A percentile compares a stretch with the other conserved stretches of the same genome.
Evolutionary conservation across 2,888 invertebrate species (phyloP).

Genomic region (Lasioglossum malachurum): DNA sequence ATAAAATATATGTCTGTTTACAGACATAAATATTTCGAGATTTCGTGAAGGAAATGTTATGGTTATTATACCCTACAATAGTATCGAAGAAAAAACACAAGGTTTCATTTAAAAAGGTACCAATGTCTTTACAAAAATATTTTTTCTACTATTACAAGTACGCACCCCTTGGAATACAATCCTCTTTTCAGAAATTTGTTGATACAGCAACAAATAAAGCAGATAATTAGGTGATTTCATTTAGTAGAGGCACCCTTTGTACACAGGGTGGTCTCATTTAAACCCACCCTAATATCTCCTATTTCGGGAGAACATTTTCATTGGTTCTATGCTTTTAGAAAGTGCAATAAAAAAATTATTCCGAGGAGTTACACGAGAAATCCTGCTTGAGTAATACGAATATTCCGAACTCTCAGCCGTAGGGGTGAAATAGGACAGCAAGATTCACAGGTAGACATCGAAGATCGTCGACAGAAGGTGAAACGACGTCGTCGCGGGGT

Average conservation of each 20-base stretch:
- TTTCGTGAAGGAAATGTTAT: too few species aligned
- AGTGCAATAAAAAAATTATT: not conserved
- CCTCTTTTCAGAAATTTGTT: not conserved
- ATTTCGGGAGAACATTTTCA: not conserved
- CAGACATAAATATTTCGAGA: not conserved
- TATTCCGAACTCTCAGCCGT: not conserved
- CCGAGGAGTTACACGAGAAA: not conserved
- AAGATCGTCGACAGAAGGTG: slow-evolving; percentile 54
- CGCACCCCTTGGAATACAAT: not conserved
- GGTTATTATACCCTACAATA: not conserved
- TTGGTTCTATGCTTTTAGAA: not conserved
- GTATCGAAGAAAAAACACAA: not conserved
- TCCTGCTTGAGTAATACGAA: not conserved
- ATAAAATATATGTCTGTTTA: not conserved
- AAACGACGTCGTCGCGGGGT: slow-evolving; percentile 52
- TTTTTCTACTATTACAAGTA: not conserved
- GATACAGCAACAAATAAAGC: too few species aligned
- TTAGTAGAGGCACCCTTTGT: too few species aligned
- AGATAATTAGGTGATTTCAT: too few species aligned
- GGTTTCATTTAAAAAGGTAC: too few species aligned
- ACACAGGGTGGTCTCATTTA: too few species aligned
- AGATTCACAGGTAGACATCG: slow-evolving; percentile 16
- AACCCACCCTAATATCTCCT: too few species aligned
- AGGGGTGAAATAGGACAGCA: not conserved
- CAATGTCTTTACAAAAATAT: too few species aligned